phyloP scores from a whole-genome alignment of 1,140 invertebrate genomes.

The Elysia chlorotica region DNA sequence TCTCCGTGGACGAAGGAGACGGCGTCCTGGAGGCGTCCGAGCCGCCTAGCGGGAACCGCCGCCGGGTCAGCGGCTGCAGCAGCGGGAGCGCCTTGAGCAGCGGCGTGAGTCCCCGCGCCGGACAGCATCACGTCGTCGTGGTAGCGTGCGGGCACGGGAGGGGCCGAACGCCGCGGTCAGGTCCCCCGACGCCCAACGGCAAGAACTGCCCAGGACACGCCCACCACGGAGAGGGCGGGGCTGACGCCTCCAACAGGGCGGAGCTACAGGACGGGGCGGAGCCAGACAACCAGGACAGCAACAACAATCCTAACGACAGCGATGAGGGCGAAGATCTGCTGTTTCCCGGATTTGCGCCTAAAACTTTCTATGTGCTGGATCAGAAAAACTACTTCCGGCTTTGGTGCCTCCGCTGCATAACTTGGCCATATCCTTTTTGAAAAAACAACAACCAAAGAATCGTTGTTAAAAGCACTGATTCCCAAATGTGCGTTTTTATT shows the following conservation, averaged over 20 bases:
- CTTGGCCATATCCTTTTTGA: conserved; percentile 99
- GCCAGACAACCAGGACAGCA: background rate
- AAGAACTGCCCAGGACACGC: background rate
- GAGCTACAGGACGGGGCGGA: background rate
- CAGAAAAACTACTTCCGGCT: conserved; percentile 85
- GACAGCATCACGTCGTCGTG: background rate
- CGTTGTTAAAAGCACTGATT: too few species aligned
- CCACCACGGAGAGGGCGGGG: background rate
- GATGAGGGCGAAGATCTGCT: conserved; percentile 68
- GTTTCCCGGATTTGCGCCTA: conserved; percentile 85
- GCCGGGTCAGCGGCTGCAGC: background rate
- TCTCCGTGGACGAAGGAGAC: too few species aligned
- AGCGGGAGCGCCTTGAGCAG: background rate
- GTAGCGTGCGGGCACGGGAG: background rate
- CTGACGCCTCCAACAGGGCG: too few species aligned
- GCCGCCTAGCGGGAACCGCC: background rate
- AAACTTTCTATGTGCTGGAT: conserved; percentile 76
- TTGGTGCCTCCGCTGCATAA: conserved; percentile 93
- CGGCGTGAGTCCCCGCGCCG: background rate
- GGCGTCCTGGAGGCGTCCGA: background rate
- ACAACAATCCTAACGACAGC: conserved; percentile 21
- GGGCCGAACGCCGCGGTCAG: background rate
- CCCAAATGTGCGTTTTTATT: too few species aligned
- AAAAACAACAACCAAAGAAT: background rate
- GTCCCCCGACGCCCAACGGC: too few species aligned